A percentile compares a stretch with the other conserved stretches of the same genome.
Conservation (phyloP, 2,113 vertebrate species). For the Sturnus vulgaris region DNA sequence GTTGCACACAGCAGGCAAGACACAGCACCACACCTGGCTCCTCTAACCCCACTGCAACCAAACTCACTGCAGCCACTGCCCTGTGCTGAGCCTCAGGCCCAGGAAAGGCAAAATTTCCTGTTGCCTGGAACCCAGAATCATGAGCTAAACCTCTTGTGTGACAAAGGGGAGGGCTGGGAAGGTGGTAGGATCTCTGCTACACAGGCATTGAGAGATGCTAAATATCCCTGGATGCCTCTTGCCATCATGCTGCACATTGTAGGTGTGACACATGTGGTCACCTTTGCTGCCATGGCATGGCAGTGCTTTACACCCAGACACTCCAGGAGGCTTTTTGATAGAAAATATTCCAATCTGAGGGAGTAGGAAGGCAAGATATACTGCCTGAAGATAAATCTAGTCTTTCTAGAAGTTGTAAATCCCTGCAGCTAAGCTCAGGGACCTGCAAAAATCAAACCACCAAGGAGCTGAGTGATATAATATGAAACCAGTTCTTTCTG, state of each 20-base stretch:
- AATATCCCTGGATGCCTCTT: not conserved
- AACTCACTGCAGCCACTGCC: not conserved
- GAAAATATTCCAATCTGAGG: not conserved
- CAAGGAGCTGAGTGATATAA: not conserved
- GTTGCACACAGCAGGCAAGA: not conserved
- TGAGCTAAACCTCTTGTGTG: not conserved
- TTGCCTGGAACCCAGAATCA: not conserved
- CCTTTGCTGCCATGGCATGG: not conserved
- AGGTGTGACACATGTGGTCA: rapidly evolving
- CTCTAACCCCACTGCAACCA: not conserved
- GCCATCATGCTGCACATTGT: not conserved
- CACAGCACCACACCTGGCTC: not conserved
- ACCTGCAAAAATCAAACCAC: not conserved
- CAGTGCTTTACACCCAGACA: not conserved
- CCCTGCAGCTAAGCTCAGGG: not conserved
- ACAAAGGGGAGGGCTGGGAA: not conserved
- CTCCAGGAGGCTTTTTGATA: not conserved
- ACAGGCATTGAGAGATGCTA: not conserved
- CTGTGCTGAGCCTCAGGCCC: rapidly evolving
- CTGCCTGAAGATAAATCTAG: not conserved
- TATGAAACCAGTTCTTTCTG: not conserved
- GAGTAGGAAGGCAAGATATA: not conserved
- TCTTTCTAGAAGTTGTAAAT: not conserved
- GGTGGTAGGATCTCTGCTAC: not conserved
- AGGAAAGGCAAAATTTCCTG: not conserved